Base-by-base conservation (phyloP, 2,888 invertebrate species). In the Caradrina clavipalpis region DNA sequence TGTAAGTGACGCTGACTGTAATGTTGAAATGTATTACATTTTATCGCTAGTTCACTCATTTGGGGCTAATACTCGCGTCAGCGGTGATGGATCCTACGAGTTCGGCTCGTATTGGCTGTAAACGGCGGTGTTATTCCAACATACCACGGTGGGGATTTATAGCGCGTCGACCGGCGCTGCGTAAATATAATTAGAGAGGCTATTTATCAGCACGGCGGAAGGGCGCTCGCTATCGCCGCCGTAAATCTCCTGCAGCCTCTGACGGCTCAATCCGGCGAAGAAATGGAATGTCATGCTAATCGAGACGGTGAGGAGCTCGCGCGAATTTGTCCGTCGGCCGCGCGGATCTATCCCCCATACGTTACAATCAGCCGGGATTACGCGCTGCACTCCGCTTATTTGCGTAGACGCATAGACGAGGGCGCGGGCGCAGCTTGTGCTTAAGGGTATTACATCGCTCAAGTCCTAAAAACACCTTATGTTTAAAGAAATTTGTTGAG, bases 151-250 rank as follows among this genome's bases (percentile, higher is more conserved):
- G 87, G 81, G 90, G 91, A 95, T 95, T 95, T 95, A 95, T 94
- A 88, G 92, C 89, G 88, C 89, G 92, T 90, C 93, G 92, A 86
- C 89, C 90, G 93, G 92, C 93, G 92, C 94, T 92, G 93, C 94
- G 95, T 96, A 95, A 95, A 95, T 95, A 95, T 95, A 95, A 95
- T 95, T 95, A 95, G 93, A 95, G 93, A 88, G 92, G 93, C 94
- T 92, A 95, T 95, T 94, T 95, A 94, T 95, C 95, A 95, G 94
- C 85, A 86, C 92, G 90, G 91, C 92, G 94, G 95, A 95, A 94
- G 95, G 93, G 94, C 93, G 91, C 92, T 87, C 89, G 88, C 90
- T 93, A 94, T 95, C 94, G 90, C 88, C 85, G 91, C 90, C 84
- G 92, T 95, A 93, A 95, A 95, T 95, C 95, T 95, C 86, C 77